Base-by-base conservation (phyloP, 1,140 invertebrate genomes). In the Amyelois transitella region DNA sequence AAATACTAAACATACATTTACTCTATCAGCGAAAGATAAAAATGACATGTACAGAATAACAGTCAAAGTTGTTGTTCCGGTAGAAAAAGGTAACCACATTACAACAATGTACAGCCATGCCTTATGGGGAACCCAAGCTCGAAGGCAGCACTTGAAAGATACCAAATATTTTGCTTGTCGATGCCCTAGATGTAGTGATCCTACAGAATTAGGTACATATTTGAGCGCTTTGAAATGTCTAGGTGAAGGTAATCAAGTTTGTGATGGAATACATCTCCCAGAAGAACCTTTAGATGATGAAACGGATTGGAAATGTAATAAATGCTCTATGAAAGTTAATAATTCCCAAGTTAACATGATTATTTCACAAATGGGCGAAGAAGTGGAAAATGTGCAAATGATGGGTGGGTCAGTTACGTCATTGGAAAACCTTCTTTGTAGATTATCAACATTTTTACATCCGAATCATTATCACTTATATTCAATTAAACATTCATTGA, bases 101-200 rank as follows among this genome's bases (percentile, higher is more conserved):
- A 91, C 89, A n/a, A 95, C 94, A 0, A 94, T 94, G 89, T 96
- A 97, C 60, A 95, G 95, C 1, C 95, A 96, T 72, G 94, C 94
- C 2, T 81, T 97, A 49, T 96, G 94, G 95, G 93, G 94, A 0
- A 97, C 95, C 0, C 91, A 93, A 68, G 91, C 92, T 12, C 89
- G 96, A 62, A 89, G 93, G 54, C 92, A 94, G 65, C 95, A 96
- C 90, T 86, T 97, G 2, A 90, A 90, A 43, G 90, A 93, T 48
- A 95, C 93, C 0, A 97, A 97, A 83, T 96, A 96, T 72, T 96
- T 97, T 64, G 77, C 86, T 3, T 96, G 95, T 58, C 82, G 85
- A 54, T 96, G 95, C 76, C 59, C 86, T 25, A 91, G 95, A 61
- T 96, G 95, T 61, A 75, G 82, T 1, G 95, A 96, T 83, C 92